Evolutionary conservation across 1,140 invertebrate species (phyloP).

Genomic region (Cydia pomonella): DNA sequence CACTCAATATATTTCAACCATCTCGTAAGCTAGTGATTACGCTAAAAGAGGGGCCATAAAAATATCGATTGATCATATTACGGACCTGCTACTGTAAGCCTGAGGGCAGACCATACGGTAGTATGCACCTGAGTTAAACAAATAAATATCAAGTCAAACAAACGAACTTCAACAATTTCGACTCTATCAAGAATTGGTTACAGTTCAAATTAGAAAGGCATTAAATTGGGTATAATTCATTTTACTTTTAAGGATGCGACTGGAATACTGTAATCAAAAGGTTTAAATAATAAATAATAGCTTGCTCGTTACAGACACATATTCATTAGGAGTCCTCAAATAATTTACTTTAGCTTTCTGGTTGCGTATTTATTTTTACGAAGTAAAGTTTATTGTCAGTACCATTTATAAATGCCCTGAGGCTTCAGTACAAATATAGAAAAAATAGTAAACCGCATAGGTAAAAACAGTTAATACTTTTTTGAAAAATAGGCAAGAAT

Average conservation of each 20-base stretch:
- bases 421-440: neutral
- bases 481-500: neutral
- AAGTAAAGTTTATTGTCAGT: neutral
- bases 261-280: slow-evolving; percentile 14
- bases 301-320: slow-evolving; percentile 7
- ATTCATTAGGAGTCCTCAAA: slow-evolving; percentile 19
- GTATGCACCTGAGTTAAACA: neutral
- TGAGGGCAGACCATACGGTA: slow-evolving; percentile 2
- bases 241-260: neutral
- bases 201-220: neutral
- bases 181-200: neutral
- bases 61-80: slow-evolving; percentile 32
- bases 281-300: slow-evolving; percentile 18
- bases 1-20: slow-evolving; percentile 30
- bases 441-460: neutral
- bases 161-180: neutral
- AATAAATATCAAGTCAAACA: neutral
- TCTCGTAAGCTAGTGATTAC: slow-evolving; percentile 27
- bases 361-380: neutral
- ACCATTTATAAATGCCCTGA: neutral
- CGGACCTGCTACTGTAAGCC: slow-evolving; percentile 22
- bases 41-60: slow-evolving; percentile 29
- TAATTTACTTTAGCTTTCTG: slow-evolving; percentile 4
- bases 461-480: neutral
- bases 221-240: neutral